A percentile compares a stretch with the other conserved stretches of the same genome.
Evolutionary conservation across 2,797 vertebrate genomes (phyloP).

Genomic region (Adelosebastes latens): DNA sequence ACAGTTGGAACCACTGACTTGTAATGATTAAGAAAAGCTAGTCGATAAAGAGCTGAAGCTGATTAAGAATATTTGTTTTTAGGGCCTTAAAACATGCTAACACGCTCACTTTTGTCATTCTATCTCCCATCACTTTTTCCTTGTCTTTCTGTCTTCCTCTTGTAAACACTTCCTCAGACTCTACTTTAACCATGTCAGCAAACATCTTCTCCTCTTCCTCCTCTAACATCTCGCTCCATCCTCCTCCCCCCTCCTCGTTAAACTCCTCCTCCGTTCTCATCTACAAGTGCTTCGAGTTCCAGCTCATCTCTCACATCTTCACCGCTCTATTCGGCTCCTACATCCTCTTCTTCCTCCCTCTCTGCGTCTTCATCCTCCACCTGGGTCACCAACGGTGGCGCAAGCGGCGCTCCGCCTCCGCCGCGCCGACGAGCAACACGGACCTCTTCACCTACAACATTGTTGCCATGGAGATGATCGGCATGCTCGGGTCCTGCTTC

Average conservation of each 20-base stretch:
- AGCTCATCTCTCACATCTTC: background rate
- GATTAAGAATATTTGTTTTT: too few species aligned
- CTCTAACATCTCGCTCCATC: background rate
- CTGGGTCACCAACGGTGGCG: background rate
- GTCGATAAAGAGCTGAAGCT: too few species aligned
- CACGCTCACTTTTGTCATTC: too few species aligned
- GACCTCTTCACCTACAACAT: conserved; percentile 34
- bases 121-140: background rate
- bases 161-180: background rate
- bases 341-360: background rate
- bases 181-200: background rate
- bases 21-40: too few species aligned
- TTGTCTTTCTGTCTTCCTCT: too few species aligned
- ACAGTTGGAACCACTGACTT: too few species aligned
- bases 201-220: background rate
- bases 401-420: background rate
- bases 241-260: background rate
- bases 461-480: conserved; percentile 5
- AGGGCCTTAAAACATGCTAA: too few species aligned
- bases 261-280: background rate
- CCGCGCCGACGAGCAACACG: background rate
- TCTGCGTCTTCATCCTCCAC: conserved; percentile 2
- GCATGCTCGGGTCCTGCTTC: background rate
- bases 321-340: fast-evolving
- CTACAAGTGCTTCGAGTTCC: background rate